Evolutionary conservation across 2,888 invertebrate species (phyloP).

Genomic region (Villa cingulata): DNA sequence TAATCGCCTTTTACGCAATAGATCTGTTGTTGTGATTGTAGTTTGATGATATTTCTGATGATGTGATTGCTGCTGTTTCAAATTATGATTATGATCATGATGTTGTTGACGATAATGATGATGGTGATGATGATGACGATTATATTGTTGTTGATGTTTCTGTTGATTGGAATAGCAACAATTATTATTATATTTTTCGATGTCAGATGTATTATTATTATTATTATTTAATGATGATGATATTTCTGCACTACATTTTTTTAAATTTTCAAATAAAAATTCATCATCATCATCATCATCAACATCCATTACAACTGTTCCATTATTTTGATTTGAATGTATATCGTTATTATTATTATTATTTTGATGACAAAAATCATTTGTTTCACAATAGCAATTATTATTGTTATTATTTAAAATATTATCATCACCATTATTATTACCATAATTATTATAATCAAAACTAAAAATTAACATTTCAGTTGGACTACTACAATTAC

Average conservation of each 20-base stretch:
- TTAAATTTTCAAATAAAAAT: background rate
- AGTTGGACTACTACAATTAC: background rate
- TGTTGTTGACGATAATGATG: too few relatives aligned
- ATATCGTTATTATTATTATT: too few relatives aligned
- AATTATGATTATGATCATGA: background rate
- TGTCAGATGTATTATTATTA: background rate
- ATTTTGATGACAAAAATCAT: background rate
- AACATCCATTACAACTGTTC: too few relatives aligned
- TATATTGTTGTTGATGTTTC: too few relatives aligned
- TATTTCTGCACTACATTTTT: background rate
- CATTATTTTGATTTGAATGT: too few relatives aligned
- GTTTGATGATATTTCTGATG: background rate
- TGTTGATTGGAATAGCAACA: background rate
- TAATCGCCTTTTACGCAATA: slow-evolving; percentile 41
- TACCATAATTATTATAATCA: background rate
- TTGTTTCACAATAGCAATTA: background rate
- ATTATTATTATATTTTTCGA: background rate
- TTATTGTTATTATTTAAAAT: background rate
- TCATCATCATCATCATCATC: background rate
- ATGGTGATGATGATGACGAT: too few relatives aligned
- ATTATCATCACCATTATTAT: too few relatives aligned
- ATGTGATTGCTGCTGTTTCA: background rate
- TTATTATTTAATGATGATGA: background rate
- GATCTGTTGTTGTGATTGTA: slow-evolving; percentile 14
- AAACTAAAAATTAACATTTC: background rate